phyloP scores from a whole-genome alignment of 2,797 vertebrate species.

The Pseudomugil tenellus region DNA sequence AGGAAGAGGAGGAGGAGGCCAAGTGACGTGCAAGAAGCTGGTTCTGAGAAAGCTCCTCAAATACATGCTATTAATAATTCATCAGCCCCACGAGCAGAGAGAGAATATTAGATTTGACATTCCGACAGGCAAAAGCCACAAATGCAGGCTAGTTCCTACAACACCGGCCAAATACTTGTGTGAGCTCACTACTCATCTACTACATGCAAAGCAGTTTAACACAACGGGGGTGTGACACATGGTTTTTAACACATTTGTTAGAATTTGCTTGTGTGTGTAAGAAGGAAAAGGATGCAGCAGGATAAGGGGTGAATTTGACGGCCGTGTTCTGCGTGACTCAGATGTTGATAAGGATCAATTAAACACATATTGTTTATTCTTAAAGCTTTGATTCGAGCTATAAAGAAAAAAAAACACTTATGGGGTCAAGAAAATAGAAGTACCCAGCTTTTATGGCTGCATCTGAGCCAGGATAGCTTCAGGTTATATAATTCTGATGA shows the following conservation, averaged over 20 bases:
- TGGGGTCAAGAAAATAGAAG: background rate
- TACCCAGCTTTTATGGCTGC: background rate
- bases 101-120: slow-evolving; percentile 73
- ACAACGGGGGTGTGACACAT: slow-evolving; percentile 24
- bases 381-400: background rate
- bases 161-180: slow-evolving; percentile 37
- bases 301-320: background rate
- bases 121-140: slow-evolving; percentile 64
- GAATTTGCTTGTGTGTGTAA: background rate
- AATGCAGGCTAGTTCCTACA: slow-evolving; percentile 53
- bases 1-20: slow-evolving; percentile 34
- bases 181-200: slow-evolving; percentile 48
- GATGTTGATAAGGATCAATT: background rate
- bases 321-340: background rate
- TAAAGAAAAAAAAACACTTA: background rate
- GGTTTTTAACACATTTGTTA: slow-evolving; percentile 22
- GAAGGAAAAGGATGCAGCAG: background rate
- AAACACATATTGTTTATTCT: background rate
- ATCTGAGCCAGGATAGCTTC: background rate
- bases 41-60: slow-evolving; percentile 79
- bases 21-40: slow-evolving; percentile 64
- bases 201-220: slow-evolving; percentile 35
- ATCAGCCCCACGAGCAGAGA: slow-evolving; percentile 54
- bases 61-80: slow-evolving; percentile 74
- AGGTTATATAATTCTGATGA: background rate